Conservation (phyloP, 2,113 vertebrate genomes). For the Ceyx melanurus region DNA sequence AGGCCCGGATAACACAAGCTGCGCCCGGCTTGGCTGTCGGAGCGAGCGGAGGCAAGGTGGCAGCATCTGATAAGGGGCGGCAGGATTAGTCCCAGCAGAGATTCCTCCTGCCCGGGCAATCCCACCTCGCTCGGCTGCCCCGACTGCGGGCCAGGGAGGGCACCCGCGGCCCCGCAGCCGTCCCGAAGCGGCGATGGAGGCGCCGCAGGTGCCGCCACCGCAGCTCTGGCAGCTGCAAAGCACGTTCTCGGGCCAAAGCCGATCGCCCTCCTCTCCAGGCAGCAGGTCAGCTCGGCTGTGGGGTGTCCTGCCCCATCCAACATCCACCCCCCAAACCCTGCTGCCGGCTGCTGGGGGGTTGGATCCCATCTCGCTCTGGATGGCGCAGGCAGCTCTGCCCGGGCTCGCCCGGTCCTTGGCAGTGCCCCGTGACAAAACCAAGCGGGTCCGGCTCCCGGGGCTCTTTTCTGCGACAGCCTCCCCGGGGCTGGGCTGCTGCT, state of each 20-base stretch:
- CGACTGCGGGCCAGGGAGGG: background rate
- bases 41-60: conserved; percentile 63
- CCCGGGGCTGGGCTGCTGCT: background rate
- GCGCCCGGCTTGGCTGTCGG: conserved; percentile 9
- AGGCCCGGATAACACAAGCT: conserved; percentile 62
- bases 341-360: background rate
- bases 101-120: background rate
- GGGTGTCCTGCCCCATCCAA: background rate
- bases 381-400: background rate
- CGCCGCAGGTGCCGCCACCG: background rate
- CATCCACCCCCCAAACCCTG: background rate
- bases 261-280: accelerated
- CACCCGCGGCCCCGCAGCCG: background rate
- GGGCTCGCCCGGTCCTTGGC: background rate
- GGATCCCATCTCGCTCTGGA: background rate
- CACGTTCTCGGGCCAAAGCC: background rate
- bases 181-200: background rate
- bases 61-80: conserved; percentile 63
- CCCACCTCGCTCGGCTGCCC: conserved; percentile 1
- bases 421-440: background rate
- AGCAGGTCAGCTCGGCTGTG: background rate
- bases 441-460: background rate
- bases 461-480: background rate
- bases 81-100: conserved; percentile 44
- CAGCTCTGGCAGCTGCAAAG: background rate